A percentile compares a stretch with the other conserved stretches of the same genome.
Conservation (phyloP, 1,140 invertebrate species). For the Thaumatotibia leucotreta region DNA sequence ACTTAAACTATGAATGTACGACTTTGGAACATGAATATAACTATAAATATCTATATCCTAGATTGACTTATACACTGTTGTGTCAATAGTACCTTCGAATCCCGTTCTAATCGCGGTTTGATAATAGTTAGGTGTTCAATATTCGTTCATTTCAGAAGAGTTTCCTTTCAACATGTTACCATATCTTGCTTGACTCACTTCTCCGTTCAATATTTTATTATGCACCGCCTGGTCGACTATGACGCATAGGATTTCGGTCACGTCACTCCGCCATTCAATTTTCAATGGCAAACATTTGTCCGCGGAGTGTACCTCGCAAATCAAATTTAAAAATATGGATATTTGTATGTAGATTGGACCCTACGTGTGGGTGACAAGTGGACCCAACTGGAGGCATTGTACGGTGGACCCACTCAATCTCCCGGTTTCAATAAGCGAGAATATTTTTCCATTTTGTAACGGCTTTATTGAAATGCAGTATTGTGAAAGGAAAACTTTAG, state of each 20-base stretch:
- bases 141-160: too few relatives aligned
- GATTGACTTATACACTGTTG: too few relatives aligned
- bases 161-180: neutral
- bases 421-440: conserved; percentile 24
- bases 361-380: conserved; percentile 65
- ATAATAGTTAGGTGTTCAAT: too few relatives aligned
- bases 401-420: conserved; percentile 48
- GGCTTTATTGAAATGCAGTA: conserved; percentile 11
- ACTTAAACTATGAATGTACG: too few relatives aligned
- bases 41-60: too few relatives aligned
- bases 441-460: conserved; percentile 12
- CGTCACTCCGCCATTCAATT: conserved; percentile 61
- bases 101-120: too few relatives aligned
- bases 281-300: conserved; percentile 74
- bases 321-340: conserved; percentile 75
- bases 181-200: neutral
- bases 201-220: conserved; percentile 24
- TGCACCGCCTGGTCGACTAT: conserved; percentile 27
- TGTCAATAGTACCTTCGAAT: too few relatives aligned
- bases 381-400: conserved; percentile 43
- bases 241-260: conserved; percentile 61
- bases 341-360: conserved; percentile 67
- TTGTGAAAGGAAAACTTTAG: conserved; percentile 3
- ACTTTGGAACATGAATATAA: too few relatives aligned
- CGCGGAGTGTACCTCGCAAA: conserved; percentile 53